phyloP scores from a whole-genome alignment of 2,113 vertebrate species.

The Ctenomys sociabilis region DNA sequence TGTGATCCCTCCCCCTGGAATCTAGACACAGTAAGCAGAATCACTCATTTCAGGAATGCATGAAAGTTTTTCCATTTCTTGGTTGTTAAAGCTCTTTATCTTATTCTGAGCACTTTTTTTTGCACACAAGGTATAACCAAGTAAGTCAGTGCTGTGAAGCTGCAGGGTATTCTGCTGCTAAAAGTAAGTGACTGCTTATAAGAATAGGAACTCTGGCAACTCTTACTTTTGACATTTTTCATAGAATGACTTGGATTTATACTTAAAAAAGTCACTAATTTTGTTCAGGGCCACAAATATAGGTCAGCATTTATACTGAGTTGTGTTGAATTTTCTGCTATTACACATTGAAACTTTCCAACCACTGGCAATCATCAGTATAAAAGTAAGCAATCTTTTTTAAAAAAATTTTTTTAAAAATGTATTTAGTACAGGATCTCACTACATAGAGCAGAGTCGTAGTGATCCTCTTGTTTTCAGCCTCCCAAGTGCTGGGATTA shows the following conservation, averaged over 20 bases:
- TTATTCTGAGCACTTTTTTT: constrained; percentile 82
- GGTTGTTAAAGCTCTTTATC: constrained; percentile 91
- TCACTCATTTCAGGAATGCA: constrained; percentile 89
- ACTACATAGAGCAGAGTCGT: too few relatives aligned
- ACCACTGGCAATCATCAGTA: constrained; percentile 95
- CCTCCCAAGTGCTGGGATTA: too few relatives aligned
- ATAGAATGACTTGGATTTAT: constrained; percentile 91
- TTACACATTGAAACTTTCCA: constrained; percentile 94
- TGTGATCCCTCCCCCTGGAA: constrained; percentile 96
- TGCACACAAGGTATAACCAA: constrained; percentile 90
- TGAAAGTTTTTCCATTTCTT: constrained; percentile 91
- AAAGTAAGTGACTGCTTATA: constrained; percentile 94
- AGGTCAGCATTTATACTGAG: constrained; percentile 95
- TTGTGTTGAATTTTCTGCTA: constrained; percentile 86
- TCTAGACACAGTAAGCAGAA: constrained; percentile 87
- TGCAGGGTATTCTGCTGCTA: constrained; percentile 94
- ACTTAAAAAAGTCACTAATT: constrained; percentile 96
- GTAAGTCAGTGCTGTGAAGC: constrained; percentile 90
- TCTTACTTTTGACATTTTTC: constrained; percentile 89
- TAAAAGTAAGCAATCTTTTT: constrained; percentile 92
- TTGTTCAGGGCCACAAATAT: constrained; percentile 89
- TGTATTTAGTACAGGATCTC: too few relatives aligned
- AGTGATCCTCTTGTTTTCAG: too few relatives aligned
- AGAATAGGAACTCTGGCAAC: constrained; percentile 90
- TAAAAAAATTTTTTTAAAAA: too few relatives aligned